A percentile compares a stretch with the other conserved stretches of the same genome.
phyloP scores from a whole-genome alignment of 2,113 vertebrate genomes.

The Egretta garzetta region DNA sequence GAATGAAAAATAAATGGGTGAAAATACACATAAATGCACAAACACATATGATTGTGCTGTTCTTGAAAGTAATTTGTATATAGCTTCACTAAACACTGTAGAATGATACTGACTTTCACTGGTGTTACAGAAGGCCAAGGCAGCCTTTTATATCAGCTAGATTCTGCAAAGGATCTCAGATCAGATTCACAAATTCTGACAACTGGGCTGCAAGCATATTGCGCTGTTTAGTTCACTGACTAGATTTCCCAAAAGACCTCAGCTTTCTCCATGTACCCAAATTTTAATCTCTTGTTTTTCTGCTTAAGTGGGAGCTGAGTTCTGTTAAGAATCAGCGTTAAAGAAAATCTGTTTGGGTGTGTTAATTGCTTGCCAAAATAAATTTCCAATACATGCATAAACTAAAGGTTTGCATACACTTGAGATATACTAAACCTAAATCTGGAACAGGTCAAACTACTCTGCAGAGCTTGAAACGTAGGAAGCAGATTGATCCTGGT shows the following conservation, averaged over 20 bases:
- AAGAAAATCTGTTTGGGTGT: neutral
- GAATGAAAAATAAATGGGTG: neutral
- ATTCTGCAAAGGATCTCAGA: neutral
- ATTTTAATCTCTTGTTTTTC: neutral
- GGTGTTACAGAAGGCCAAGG: neutral
- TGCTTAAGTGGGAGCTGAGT: neutral
- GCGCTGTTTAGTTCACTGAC: neutral
- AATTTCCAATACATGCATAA: neutral
- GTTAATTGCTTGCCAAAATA: neutral
- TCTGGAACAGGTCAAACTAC: no score
- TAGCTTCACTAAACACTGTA: neutral
- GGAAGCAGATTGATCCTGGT: neutral
- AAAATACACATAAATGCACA: neutral
- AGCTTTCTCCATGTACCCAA: neutral
- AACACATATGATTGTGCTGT: neutral
- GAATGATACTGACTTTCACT: neutral
- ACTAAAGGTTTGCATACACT: neutral
- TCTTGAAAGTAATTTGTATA: neutral
- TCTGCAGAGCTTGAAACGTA: neutral
- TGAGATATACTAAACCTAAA: neutral
- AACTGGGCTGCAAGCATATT: fast-evolving
- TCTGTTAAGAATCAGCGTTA: neutral
- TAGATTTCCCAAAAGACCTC: neutral
- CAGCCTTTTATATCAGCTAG: fast-evolving
- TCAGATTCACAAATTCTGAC: neutral